Conservation (phyloP, 2,888 invertebrate species). For the Drosophila kambysellisi region DNA sequence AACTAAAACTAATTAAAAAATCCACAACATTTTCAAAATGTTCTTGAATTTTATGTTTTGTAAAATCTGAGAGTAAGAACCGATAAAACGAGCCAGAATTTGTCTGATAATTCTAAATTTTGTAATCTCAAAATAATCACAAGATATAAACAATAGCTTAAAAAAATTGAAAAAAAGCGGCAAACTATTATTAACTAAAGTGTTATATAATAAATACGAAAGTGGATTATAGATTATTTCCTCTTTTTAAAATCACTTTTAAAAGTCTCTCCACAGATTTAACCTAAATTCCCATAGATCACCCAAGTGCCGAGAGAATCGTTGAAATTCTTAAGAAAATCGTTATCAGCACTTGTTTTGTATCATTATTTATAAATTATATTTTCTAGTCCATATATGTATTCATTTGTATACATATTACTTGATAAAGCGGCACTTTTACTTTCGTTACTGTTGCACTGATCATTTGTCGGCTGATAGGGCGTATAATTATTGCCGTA, state of each 20-base stretch:
- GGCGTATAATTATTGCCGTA: conserved; percentile 43
- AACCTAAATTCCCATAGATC: conserved; percentile 24
- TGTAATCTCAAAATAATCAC: not conserved
- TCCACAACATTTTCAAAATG: not conserved
- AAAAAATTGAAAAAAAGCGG: not conserved
- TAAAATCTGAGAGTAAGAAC: not conserved
- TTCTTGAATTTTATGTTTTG: not conserved
- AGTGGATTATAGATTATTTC: not conserved
- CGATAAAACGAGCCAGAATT: not conserved
- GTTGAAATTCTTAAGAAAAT: conserved; percentile 18
- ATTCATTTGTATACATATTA: conserved; percentile 2
- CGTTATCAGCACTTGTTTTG: conserved; percentile 52
- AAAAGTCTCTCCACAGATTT: not conserved
- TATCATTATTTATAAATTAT: conserved; percentile 11
- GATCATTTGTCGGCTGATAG: conserved; percentile 22
- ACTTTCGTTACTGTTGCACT: conserved; percentile 60
- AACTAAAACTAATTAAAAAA: not conserved
- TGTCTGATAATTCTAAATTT: not conserved
- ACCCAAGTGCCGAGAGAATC: conserved; percentile 9
- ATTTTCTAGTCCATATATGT: conserved; percentile 32
- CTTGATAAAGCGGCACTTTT: conserved; percentile 50
- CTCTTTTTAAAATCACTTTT: not conserved
- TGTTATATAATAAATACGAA: not conserved
- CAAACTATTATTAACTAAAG: not conserved
- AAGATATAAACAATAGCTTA: not conserved